phyloP scores from a whole-genome alignment of 2,888 invertebrate species.

The Ceratothoa steindachneri region DNA sequence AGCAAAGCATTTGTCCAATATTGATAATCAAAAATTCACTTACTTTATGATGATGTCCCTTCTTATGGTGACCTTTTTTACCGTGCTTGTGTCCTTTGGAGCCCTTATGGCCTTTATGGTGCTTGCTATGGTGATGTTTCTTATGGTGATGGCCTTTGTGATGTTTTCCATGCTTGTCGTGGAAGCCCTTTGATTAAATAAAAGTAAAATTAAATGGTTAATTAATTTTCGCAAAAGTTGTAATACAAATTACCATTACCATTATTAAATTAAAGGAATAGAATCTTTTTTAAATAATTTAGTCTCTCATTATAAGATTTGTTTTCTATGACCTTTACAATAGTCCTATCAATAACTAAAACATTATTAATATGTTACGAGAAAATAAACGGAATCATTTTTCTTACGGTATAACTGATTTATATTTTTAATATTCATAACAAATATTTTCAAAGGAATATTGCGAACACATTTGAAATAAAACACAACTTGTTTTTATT shows the following conservation, averaged over 20 bases:
- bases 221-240: neutral
- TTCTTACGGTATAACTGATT: too few species aligned
- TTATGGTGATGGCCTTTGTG: conserved; percentile 35
- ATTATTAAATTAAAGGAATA: neutral
- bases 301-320: too few species aligned
- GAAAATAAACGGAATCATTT: too few species aligned
- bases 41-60: conserved; percentile 70
- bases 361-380: too few species aligned
- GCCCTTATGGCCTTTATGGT: conserved; percentile 36
- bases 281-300: neutral
- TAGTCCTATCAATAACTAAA: too few species aligned
- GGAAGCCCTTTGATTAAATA: conserved; percentile 16
- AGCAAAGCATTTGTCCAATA: too few species aligned
- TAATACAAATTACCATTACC: neutral
- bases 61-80: conserved; percentile 67
- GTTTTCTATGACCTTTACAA: too few species aligned
- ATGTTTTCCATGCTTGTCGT: conserved; percentile 23
- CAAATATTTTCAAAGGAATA: too few species aligned
- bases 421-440: too few species aligned
- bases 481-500: too few species aligned
- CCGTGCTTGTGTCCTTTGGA: conserved; percentile 47
- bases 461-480: too few species aligned
- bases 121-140: conserved; percentile 26
- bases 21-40: neutral
- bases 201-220: neutral